Percentiles rank a stretch among this genome's conserved stretches.
Conservation (phyloP, 2,797 vertebrate genomes). For the Holocentrus rufus region DNA sequence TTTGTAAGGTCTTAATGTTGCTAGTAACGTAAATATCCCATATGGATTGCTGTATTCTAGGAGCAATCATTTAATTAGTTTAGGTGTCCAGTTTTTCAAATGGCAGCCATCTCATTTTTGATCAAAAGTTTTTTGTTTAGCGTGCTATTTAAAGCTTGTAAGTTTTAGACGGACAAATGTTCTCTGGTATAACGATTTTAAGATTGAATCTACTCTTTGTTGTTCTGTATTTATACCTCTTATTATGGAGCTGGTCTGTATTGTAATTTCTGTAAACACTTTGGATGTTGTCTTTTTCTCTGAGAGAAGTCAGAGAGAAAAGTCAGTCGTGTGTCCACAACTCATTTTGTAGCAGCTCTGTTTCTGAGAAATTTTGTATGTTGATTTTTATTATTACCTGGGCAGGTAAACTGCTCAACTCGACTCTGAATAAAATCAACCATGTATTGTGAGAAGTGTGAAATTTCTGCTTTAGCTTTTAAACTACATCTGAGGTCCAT, state of each 20-base stretch:
- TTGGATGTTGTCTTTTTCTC: background rate
- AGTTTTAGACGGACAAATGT: background rate
- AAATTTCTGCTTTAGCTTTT: background rate
- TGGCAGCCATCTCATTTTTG: slow-evolving; percentile 20
- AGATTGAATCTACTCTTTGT: background rate
- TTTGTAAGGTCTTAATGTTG: too few species aligned
- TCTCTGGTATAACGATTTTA: slow-evolving; percentile 7
- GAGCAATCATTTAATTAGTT: too few species aligned
- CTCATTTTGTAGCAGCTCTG: slow-evolving; percentile 44
- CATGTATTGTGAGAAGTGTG: background rate
- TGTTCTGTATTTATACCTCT: slow-evolving; percentile 41
- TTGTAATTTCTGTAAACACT: background rate
- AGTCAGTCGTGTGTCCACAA: background rate
- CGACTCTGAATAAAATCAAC: slow-evolving; percentile 54
- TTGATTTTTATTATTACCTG: slow-evolving; percentile 47
- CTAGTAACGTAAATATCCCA: too few species aligned
- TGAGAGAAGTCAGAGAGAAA: background rate
- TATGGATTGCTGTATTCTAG: too few species aligned
- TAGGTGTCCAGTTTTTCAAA: too few species aligned
- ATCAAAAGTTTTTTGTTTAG: slow-evolving; percentile 15
- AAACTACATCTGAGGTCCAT: background rate
- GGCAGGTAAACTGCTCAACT: slow-evolving; percentile 37
- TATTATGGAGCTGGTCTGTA: slow-evolving; percentile 9
- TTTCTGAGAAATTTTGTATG: slow-evolving; percentile 37
- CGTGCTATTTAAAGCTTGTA: slow-evolving; percentile 35